phyloP scores from a whole-genome alignment of 2,888 invertebrate genomes.

The Sepioteuthis lessoniana region DNA sequence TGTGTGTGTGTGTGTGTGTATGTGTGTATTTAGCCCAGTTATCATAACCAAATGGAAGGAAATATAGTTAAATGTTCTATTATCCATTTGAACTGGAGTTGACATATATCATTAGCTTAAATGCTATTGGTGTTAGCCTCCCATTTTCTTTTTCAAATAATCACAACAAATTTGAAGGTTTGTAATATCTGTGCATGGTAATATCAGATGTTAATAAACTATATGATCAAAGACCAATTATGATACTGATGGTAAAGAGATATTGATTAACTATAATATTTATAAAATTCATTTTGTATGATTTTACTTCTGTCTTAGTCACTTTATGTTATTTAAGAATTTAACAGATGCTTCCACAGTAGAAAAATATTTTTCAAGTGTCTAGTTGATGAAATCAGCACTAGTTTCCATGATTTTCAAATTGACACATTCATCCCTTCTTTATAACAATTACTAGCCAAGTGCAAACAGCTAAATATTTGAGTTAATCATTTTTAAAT shows the following conservation, averaged over 20 bases:
- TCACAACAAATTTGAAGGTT: neutral
- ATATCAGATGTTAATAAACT: neutral
- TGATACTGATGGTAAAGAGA: neutral
- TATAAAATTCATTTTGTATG: neutral
- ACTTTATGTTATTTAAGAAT: too few species aligned
- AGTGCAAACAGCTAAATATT: too few species aligned
- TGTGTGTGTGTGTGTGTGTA: neutral
- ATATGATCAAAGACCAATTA: neutral
- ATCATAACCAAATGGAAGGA: neutral
- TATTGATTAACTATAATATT: neutral
- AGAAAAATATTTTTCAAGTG: too few species aligned
- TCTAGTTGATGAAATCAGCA: too few species aligned
- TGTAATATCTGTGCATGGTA: neutral
- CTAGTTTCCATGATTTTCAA: too few species aligned
- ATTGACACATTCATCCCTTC: too few species aligned
- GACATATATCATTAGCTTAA: neutral
- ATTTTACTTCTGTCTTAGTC: too few species aligned
- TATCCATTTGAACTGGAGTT: neutral
- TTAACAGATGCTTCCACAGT: too few species aligned
- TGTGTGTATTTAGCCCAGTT: neutral
- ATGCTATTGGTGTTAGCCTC: neutral
- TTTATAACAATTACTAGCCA: too few species aligned
- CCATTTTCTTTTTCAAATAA: neutral
- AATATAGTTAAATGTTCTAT: neutral
- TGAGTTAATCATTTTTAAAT: too few species aligned